Percentiles rank a stretch among this genome's conserved stretches.
Evolutionary conservation across 2,797 vertebrate species (phyloP).

Genomic region (Hylomyscus alleni): DNA sequence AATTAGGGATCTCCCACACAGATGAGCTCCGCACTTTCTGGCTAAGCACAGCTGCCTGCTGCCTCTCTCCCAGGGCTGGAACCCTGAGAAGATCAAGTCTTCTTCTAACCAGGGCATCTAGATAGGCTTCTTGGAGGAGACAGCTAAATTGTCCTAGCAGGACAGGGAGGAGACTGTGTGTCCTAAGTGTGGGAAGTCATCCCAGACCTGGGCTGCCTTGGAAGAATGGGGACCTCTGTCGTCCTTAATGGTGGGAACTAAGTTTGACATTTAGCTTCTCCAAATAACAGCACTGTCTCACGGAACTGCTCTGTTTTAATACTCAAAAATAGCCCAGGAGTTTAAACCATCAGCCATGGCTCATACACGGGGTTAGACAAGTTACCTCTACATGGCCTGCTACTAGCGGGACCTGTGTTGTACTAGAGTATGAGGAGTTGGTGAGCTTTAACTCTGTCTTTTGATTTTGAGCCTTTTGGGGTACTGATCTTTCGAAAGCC

Average conservation of each 20-base stretch:
- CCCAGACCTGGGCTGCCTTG: neutral
- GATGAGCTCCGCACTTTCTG: neutral
- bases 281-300: neutral
- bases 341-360: neutral
- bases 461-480: neutral
- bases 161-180: neutral
- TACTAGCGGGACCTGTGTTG: neutral
- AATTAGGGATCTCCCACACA: neutral
- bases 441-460: neutral
- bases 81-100: neutral
- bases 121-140: neutral
- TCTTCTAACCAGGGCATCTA: neutral
- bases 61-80: neutral
- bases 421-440: neutral
- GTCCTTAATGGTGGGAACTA: neutral
- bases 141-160: neutral
- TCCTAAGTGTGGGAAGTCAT: too few species aligned
- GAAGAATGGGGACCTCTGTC: neutral
- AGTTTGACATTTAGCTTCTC: slow-evolving; percentile 33
- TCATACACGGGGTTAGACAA: neutral
- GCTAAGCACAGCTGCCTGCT: neutral
- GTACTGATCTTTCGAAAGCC: neutral
- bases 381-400: neutral
- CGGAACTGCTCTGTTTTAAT: neutral
- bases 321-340: neutral